These are phyloP conservation scores for Falco concolor DNA, from an alignment of 2,797 vertebrate species.

Conservation along the genomic window DNA sequence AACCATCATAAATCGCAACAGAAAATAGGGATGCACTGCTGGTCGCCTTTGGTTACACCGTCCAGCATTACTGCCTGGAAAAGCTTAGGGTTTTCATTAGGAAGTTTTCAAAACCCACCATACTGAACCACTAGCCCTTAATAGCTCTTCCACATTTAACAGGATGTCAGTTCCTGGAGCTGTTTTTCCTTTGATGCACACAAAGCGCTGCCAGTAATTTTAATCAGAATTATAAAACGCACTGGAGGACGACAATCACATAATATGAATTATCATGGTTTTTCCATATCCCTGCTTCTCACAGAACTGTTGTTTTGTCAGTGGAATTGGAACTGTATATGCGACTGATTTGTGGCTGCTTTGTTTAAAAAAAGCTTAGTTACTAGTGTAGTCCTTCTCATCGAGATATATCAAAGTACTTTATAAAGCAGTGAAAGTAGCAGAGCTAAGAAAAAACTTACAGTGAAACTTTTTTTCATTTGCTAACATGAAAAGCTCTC, in stretches of 20 bases:
- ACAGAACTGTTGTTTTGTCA: not conserved
- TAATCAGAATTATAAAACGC: constrained; percentile 30
- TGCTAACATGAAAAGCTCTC: not conserved
- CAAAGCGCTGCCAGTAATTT: constrained; percentile 58
- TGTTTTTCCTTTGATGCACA: constrained; percentile 63
- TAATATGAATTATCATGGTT: not conserved
- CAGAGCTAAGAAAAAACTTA: not conserved
- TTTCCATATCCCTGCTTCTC: not conserved
- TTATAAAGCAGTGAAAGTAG: not conserved
- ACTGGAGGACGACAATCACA: constrained; percentile 15
- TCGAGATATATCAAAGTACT: not conserved
- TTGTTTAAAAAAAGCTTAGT: constrained; percentile 15
- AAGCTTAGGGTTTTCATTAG: constrained; percentile 22
- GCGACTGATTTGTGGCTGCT: not conserved
- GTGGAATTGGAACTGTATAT: not conserved
- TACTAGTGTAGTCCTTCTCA: not conserved
- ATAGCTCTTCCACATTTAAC: constrained; percentile 66
- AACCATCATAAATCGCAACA: not conserved
- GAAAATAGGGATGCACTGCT: not conserved
- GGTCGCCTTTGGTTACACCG: not conserved
- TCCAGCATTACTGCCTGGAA: not conserved
- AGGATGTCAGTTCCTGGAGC: constrained; percentile 60
- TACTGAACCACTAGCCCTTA: constrained; percentile 51
- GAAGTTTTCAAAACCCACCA: constrained; percentile 58
- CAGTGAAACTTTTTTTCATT: not conserved